Conservation (phyloP, 2,797 vertebrate species). For the Acipenser transmontanus region DNA sequence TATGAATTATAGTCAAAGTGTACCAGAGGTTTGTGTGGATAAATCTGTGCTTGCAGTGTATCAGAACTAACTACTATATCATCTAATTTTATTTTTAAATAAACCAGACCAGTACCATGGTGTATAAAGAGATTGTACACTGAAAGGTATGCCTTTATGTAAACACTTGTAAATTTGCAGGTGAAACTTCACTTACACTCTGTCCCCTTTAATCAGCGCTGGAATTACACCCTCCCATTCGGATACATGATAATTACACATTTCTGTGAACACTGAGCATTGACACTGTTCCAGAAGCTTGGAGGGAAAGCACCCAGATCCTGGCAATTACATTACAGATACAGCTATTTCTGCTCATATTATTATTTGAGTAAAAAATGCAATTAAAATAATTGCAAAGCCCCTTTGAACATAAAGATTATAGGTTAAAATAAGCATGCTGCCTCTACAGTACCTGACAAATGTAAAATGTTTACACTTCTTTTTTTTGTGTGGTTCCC, state of each 20-base stretch:
- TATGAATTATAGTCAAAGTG: too few species aligned
- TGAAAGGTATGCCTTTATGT: slow-evolving; percentile 69
- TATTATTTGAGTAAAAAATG: slow-evolving; percentile 36
- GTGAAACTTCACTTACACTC: slow-evolving; percentile 62
- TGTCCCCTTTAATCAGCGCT: slow-evolving; percentile 85
- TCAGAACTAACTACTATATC: too few species aligned
- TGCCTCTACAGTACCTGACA: too few species aligned
- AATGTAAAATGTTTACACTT: too few species aligned
- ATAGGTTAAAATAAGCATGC: not conserved
- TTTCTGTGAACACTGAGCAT: slow-evolving; percentile 68
- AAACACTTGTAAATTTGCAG: slow-evolving; percentile 53
- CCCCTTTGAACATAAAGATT: slow-evolving; percentile 22
- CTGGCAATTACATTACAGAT: slow-evolving; percentile 67
- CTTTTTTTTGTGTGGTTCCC: too few species aligned
- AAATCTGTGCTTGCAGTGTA: too few species aligned
- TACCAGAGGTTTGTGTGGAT: too few species aligned
- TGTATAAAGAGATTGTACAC: slow-evolving; percentile 42
- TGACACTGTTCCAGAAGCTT: slow-evolving; percentile 70
- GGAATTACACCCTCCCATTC: slow-evolving; percentile 85
- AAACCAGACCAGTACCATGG: too few species aligned
- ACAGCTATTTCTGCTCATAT: slow-evolving; percentile 37
- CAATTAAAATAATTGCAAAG: slow-evolving; percentile 15
- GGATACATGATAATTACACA: slow-evolving; percentile 88
- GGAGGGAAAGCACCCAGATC: slow-evolving; percentile 59
- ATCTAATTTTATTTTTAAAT: too few species aligned